Percentiles rank a stretch among this genome's conserved stretches.
Conservation (phyloP, 2,888 invertebrate species). For the Caenorhabditis sp. region DNA sequence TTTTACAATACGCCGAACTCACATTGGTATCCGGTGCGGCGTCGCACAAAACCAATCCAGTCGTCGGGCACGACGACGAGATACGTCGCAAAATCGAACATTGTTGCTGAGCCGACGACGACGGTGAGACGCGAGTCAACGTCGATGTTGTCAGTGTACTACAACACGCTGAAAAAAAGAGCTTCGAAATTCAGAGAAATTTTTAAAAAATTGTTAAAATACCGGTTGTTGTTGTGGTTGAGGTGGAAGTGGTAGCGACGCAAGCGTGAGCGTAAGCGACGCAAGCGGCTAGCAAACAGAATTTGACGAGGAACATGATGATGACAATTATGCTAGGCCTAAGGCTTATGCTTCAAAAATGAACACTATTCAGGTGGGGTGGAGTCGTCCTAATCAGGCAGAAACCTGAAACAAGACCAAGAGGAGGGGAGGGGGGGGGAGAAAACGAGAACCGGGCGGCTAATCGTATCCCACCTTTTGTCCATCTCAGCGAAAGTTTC, state of each 20-base stretch:
- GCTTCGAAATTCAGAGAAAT: background rate
- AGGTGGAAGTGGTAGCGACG: conserved; percentile 15
- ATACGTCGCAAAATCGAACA: conserved; percentile 42
- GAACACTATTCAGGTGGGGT: too few species aligned
- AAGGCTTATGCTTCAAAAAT: too few species aligned
- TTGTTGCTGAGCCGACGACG: conserved; percentile 19
- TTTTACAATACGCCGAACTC: too few species aligned
- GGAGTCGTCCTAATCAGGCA: too few species aligned
- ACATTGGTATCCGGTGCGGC: conserved; percentile 44
- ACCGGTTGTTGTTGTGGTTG: conserved; percentile 27
- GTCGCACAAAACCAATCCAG: conserved; percentile 39
- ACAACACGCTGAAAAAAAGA: conserved; percentile 39
- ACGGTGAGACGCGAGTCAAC: conserved; percentile 14
- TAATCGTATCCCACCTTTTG: too few species aligned
- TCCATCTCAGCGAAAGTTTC: too few species aligned
- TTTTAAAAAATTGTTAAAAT: conserved; percentile 6
- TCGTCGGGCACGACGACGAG: conserved; percentile 43
- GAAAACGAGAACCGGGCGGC: too few species aligned
- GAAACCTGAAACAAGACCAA: too few species aligned
- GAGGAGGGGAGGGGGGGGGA: too few species aligned
- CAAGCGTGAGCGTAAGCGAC: conserved; percentile 16
- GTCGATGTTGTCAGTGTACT: conserved; percentile 16
- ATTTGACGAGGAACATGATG: conserved; percentile 3
- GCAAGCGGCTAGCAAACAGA: conserved; percentile 1
- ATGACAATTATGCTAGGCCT: too few species aligned